Conservation (phyloP, 2,888 invertebrate species). For the Ophion ellenae region DNA sequence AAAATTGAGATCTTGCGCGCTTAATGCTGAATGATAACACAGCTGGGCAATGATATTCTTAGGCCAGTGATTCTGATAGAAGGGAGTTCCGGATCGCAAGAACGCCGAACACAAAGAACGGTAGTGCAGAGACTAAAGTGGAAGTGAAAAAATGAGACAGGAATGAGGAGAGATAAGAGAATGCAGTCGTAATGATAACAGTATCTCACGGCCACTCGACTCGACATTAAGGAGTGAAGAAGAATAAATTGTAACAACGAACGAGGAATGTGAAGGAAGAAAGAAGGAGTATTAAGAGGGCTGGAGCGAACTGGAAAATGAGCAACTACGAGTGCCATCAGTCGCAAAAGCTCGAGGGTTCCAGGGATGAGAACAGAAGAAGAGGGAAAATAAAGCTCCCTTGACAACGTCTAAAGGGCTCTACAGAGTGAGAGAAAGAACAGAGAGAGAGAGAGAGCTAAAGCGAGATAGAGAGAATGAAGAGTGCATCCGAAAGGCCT, state of each 20-base stretch:
- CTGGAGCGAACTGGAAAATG: constrained; percentile 58
- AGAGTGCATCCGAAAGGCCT: constrained; percentile 72
- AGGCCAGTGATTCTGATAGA: no score
- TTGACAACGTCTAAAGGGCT: constrained; percentile 47
- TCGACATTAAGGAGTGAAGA: constrained; percentile 38
- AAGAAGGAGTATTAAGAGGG: constrained; percentile 53
- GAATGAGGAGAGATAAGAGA: constrained; percentile 13
- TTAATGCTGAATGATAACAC: no score
- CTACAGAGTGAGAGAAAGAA: constrained; percentile 32
- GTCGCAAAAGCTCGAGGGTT: constrained; percentile 56
- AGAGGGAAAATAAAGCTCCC: constrained; percentile 43
- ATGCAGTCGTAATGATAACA: constrained; percentile 35
- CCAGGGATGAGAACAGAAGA: constrained; percentile 18
- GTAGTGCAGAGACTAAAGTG: background rate
- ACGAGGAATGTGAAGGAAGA: constrained; percentile 49
- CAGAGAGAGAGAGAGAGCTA: constrained; percentile 25
- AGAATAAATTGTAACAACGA: constrained; percentile 55
- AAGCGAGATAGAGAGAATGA: constrained; percentile 12
- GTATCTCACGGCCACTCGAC: constrained; percentile 40
- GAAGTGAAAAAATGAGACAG: constrained; percentile 2
- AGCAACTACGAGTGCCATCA: constrained; percentile 65
- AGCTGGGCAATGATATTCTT: no score
- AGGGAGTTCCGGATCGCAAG: background rate
- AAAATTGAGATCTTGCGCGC: no score
- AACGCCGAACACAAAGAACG: background rate